A percentile compares a stretch with the other conserved stretches of the same genome.
These are phyloP conservation scores for Andrena bucephala DNA, from an alignment of 2,888 invertebrate genomes.

Conservation along the genomic window DNA sequence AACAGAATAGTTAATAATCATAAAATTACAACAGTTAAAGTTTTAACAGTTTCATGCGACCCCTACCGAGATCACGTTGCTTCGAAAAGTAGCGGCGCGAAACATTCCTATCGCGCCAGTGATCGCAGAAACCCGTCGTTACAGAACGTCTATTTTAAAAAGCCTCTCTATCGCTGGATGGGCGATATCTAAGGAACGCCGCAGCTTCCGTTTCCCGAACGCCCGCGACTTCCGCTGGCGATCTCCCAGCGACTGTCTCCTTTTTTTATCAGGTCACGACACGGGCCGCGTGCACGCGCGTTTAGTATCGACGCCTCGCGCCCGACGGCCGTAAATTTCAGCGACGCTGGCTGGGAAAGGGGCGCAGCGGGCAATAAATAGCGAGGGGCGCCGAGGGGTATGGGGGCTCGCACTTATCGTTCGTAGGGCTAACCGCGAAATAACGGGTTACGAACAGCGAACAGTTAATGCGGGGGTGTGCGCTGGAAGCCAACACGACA, in stretches of 20 bases:
- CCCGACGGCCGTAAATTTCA: constrained; percentile 72
- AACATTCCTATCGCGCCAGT: neutral
- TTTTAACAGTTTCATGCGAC: no score
- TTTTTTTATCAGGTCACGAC: constrained; percentile 56
- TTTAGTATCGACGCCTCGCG: constrained; percentile 67
- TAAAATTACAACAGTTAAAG: no score
- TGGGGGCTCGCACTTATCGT: constrained; percentile 61
- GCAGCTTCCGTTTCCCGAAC: constrained; percentile 73
- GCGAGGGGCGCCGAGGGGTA: constrained; percentile 29
- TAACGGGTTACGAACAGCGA: constrained; percentile 75
- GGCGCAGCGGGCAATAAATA: constrained; percentile 33
- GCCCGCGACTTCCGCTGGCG: constrained; percentile 74
- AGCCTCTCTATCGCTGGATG: constrained; percentile 20
- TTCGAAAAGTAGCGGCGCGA: no score
- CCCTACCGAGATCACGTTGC: no score
- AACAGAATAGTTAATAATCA: no score
- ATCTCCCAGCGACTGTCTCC: constrained; percentile 62
- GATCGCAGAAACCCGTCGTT: neutral
- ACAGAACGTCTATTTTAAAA: constrained; percentile 36
- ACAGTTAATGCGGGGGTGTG: constrained; percentile 63
- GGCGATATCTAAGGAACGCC: constrained; percentile 67
- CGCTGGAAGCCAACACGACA: constrained; percentile 56
- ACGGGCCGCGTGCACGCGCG: constrained; percentile 60
- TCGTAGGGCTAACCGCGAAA: constrained; percentile 74
- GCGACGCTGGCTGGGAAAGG: constrained; percentile 26